Evolutionary conservation across 2,888 invertebrate species (phyloP).

Genomic region (Phortica magna): DNA sequence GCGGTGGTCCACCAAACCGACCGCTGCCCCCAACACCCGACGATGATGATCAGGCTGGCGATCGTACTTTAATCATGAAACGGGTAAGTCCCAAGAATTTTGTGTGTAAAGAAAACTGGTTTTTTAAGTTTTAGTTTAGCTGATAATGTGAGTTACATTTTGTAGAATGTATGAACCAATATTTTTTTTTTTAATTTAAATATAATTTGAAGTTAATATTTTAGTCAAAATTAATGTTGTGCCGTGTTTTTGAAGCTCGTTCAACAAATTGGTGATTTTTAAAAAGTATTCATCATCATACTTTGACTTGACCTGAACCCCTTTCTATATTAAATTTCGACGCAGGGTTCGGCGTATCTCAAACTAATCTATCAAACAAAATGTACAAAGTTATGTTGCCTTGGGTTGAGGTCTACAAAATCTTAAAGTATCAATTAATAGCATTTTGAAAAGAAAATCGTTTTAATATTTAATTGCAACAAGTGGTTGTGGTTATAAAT

Average conservation of each 20-base stretch:
- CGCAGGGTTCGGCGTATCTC: neutral
- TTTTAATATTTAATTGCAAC: constrained; percentile 48
- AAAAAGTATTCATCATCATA: neutral
- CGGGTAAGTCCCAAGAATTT: constrained; percentile 83
- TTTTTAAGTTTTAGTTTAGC: constrained; percentile 14
- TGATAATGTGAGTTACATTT: constrained; percentile 5
- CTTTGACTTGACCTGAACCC: neutral
- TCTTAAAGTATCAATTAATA: neutral
- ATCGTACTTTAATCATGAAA: constrained; percentile 94
- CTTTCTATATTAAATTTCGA: constrained; percentile 2
- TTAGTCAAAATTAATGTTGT: neutral
- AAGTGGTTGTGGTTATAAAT: constrained; percentile 78
- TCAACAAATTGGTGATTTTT: constrained; percentile 49
- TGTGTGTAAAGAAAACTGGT: neutral
- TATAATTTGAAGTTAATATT: neutral
- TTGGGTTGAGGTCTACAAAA: constrained; percentile 43
- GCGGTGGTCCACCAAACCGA: constrained; percentile 91
- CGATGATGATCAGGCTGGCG: constrained; percentile 89
- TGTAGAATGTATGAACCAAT: neutral
- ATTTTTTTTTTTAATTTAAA: neutral
- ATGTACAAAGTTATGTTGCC: constrained; percentile 1
- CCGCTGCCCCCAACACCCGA: constrained; percentile 97
- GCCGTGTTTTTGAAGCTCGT: neutral
- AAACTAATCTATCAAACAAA: neutral
- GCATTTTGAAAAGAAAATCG: constrained; percentile 36